Evolutionary conservation across 2,113 vertebrate species (phyloP).

Genomic region (Tachysurus fulvidraco): DNA sequence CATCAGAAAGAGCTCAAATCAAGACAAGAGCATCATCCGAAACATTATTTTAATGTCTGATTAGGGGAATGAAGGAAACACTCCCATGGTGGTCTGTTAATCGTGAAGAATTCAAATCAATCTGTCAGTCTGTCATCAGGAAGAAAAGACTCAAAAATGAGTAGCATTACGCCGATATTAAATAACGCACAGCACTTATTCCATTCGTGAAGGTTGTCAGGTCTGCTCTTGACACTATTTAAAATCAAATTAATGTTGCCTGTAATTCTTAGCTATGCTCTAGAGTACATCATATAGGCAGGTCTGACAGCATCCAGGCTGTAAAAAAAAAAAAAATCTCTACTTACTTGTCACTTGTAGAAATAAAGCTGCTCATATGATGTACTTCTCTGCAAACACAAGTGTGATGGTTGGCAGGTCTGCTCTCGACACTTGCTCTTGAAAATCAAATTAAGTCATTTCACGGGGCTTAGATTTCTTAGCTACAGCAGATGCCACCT

Average conservation of each 20-base stretch:
- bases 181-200: not conserved
- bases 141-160: not conserved
- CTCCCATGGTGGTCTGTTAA: not conserved
- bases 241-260: not conserved
- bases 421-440: not conserved
- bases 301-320: not conserved
- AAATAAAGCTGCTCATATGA: not conserved
- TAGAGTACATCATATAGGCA: not conserved
- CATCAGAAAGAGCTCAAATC: not conserved
- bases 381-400: not conserved
- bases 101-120: not conserved
- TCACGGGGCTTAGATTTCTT: not conserved
- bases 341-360: not conserved
- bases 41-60: not conserved
- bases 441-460: not conserved
- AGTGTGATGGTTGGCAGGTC: not conserved
- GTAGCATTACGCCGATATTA: not conserved
- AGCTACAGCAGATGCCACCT: not conserved
- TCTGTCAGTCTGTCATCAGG: not conserved
- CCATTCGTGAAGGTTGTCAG: not conserved
- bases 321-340: not conserved
- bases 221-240: not conserved
- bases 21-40: not conserved
- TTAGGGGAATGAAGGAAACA: not conserved
- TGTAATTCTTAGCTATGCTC: not conserved